Evolutionary conservation across 2,797 vertebrate species (phyloP), one percentile per base, ranked within the genome.

Genomic region (Enteromius paludinosus): DNA sequence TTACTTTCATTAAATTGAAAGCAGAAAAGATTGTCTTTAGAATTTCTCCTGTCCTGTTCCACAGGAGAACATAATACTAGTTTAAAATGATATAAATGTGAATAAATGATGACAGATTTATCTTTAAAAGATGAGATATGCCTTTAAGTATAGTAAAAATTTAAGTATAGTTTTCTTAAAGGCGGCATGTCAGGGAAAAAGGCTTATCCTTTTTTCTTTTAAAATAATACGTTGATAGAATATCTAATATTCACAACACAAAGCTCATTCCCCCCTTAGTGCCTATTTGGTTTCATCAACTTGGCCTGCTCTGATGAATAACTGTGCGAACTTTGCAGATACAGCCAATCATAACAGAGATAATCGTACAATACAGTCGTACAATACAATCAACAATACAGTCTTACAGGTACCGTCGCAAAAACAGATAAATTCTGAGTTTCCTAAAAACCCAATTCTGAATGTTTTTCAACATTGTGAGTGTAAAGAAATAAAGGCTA

Each of bases 341-440:
- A 70, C n/a, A 23, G 68, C 25, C 56, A 75, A 77, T 64, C 56
- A 77, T n/a, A 77, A 77, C 74, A 74, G 33, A 41, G 33, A 74
- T 66, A 33, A 38, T 65, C 1, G 18, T 38, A 38, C 30, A 74
- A 23, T 17, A 56, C 49, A 10, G n/a, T 43, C 10, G 10, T 43
- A 45, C 43, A 45, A 15, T 5, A 45, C 12, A 45, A 45, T 45
- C 41, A 25, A 41, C 33, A 59, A 59, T 25, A 23, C 33, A 3
- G 33, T 41, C 12, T 73, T 72, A 35, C 35, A 74, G 20, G 35
- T 74, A 41, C n/a, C 38, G 33, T 74, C 4, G 7, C 52, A 75
- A 2, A 41, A 25, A 25, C 17, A n/a, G 72, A 74, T 25, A 25
- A 1, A 56, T 25, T 59, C 23, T 25, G 11, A 11, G 10, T 23